Base-by-base conservation (phyloP, 2,113 vertebrate species). In the Heterochromis multidens region DNA sequence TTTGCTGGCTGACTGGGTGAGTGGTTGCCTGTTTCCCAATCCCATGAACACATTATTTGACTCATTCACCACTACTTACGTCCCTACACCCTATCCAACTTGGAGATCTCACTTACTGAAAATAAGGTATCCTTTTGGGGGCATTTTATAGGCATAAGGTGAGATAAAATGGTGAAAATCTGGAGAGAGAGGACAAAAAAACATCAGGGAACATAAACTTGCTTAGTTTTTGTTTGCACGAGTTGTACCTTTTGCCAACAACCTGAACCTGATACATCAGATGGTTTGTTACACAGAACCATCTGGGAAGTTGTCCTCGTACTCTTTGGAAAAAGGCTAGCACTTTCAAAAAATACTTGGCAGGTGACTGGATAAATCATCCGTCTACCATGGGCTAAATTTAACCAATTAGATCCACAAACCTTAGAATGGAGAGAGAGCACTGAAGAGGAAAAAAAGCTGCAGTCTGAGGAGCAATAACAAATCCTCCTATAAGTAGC, bases 71-170 rank as follows among this genome's bases (percentile, higher is more conserved):
- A 49, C 85, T 79, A 81, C 57, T 70, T 80, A 59, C 6, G 49
- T 40, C 84, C 33, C 81, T 16, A 33, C 10, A 12, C 37, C 49
- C 37, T 21, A 52, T 77, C 83, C 83, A 81, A 78, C 62, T 88
- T 57, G 83, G 91, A 95, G 96, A 96, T 95, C 95, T 94, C 60
- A n/a, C 76, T 31, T 54, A 49, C 72, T 17, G 59, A 80, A 86
- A 84, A 80, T 52, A 82, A 85, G 4, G 23, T 19, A 72, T 77
- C 1, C 27, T 54, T 63, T 80, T 49, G 13, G 54, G 43, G 57
- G 10, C 8, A 74, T 52, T 78, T 81, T 72, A 67, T 46, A 40
- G 76, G 12, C 60, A 81, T 57, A 43, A 58, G 16, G 31, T 72
- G 54, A 63, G 59, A 27, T 59, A 57, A 82, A 49, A 59, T 29